These are phyloP conservation scores for Probaryconus sp. DNA, from an alignment of 1,140 invertebrate species.

Conservation along the genomic window DNA sequence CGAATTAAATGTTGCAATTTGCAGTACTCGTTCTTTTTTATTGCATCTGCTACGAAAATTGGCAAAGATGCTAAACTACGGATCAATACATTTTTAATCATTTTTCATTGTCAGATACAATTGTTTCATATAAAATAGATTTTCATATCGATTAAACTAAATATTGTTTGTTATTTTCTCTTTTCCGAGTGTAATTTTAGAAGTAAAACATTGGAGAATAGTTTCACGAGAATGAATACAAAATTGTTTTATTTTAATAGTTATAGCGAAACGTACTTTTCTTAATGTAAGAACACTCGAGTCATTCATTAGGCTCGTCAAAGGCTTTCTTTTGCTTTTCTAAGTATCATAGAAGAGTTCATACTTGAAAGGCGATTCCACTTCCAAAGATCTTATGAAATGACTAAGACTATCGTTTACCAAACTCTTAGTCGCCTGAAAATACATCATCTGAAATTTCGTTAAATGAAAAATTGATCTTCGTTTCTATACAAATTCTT, in stretches of 20 bases:
- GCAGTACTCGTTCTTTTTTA: too few relatives aligned
- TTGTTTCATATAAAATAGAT: too few relatives aligned
- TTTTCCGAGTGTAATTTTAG: too few relatives aligned
- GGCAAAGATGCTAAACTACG: too few relatives aligned
- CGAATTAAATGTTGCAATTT: constrained; percentile 8
- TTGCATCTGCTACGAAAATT: too few relatives aligned
- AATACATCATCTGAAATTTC: too few relatives aligned
- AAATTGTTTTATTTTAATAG: constrained; percentile 4
- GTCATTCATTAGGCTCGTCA: constrained; percentile 29
- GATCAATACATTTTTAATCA: too few relatives aligned
- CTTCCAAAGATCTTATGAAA: constrained; percentile 35
- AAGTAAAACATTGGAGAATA: constrained; percentile 4
- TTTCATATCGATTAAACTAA: too few relatives aligned
- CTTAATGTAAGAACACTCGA: constrained; percentile 10
- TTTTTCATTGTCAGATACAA: too few relatives aligned
- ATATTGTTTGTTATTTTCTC: too few relatives aligned
- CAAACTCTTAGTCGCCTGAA: constrained; percentile 12
- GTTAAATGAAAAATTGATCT: too few relatives aligned
- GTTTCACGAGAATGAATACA: constrained; percentile 1
- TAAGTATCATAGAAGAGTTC: constrained; percentile 17
- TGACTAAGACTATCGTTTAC: constrained; percentile 23
- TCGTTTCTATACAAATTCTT: too few relatives aligned
- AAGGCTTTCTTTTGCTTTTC: constrained; percentile 24
- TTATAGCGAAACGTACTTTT: constrained; percentile 11
- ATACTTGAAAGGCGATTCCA: constrained; percentile 34